Evolutionary conservation across 2,113 vertebrate species (phyloP).

Genomic region (Catharus fuscescens): DNA sequence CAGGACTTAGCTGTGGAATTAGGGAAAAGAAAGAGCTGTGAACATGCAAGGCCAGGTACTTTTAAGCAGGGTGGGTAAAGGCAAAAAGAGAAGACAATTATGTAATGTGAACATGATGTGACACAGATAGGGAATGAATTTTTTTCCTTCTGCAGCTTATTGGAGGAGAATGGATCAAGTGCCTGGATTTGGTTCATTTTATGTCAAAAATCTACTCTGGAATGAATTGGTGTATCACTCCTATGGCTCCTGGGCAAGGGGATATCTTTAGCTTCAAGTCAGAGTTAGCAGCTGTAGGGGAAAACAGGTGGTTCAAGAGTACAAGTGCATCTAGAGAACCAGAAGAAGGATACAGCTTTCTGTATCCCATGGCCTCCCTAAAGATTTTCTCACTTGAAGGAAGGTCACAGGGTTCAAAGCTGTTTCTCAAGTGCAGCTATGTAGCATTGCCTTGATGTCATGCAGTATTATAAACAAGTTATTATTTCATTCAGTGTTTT

Average conservation of each 20-base stretch:
- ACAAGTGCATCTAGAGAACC: neutral
- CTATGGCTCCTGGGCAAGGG: neutral
- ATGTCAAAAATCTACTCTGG: neutral
- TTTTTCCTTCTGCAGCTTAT: neutral
- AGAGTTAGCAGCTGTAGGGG: neutral
- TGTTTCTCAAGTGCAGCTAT: slow-evolving; percentile 23
- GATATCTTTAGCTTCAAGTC: neutral
- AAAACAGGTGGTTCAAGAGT: neutral
- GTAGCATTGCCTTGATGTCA: slow-evolving; percentile 20
- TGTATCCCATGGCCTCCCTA: neutral
- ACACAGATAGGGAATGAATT: neutral
- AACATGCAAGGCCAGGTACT: neutral
- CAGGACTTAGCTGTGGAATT: neutral
- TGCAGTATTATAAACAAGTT: slow-evolving; percentile 17
- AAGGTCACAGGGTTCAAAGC: slow-evolving; percentile 15
- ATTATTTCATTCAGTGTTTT: slow-evolving; percentile 45
- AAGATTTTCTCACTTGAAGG: neutral
- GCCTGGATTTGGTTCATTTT: neutral
- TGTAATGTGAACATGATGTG: neutral
- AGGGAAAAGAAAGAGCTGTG: neutral
- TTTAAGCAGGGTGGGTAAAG: neutral
- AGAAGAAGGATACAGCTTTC: neutral
- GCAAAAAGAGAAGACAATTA: neutral
- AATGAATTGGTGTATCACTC: neutral
- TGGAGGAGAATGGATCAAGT: neutral